phyloP scores from a whole-genome alignment of 2,888 invertebrate genomes.

The Hypolimnas misippus region DNA sequence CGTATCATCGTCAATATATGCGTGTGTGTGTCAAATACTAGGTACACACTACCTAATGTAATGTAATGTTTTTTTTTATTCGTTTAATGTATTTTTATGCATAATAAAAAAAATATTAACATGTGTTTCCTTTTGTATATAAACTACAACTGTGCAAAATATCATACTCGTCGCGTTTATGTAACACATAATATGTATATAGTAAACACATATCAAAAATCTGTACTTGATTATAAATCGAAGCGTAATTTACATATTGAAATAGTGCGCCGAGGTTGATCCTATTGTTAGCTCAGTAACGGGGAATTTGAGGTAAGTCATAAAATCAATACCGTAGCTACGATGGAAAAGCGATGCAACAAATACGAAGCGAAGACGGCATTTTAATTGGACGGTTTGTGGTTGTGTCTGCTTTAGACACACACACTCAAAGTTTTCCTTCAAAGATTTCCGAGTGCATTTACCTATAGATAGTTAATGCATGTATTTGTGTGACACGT shows the following conservation, averaged over 20 bases:
- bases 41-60: no score
- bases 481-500: not conserved
- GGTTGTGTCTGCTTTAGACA: not conserved
- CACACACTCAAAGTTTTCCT: not conserved
- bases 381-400: not conserved
- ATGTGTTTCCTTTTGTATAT: no score
- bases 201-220: not conserved
- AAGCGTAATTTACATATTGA: conserved; percentile 3
- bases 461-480: not conserved
- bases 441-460: not conserved
- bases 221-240: not conserved
- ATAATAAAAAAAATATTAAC: no score
- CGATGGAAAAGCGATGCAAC: conserved; percentile 17
- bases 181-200: no score
- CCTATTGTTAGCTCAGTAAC: conserved; percentile 1
- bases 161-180: no score
- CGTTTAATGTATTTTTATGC: no score
- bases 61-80: no score
- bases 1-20: no score
- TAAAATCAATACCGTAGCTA: conserved; percentile 21
- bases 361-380: conserved; percentile 10
- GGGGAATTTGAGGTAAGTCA: conserved; percentile 15
- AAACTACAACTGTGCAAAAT: no score
- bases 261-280: not conserved
- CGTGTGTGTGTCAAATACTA: no score